Conservation (phyloP, 1,140 invertebrate genomes). For the Zaprionus camerounensis region DNA sequence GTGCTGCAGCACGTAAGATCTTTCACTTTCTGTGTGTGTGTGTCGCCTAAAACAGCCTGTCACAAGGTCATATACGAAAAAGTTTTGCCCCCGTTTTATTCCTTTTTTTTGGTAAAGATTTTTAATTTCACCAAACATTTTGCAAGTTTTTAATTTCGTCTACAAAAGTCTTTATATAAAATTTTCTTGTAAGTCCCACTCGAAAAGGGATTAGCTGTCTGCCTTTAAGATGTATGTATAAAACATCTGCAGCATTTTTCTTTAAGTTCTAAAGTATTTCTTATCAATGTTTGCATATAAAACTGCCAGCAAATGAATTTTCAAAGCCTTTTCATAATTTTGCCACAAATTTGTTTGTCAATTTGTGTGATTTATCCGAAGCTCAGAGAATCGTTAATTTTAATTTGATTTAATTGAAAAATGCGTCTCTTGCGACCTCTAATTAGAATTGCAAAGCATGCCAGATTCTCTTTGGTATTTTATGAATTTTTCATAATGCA, state of each 20-base stretch:
- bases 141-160: constrained; percentile 47
- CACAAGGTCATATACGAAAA: constrained; percentile 53
- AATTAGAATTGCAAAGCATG: constrained; percentile 21
- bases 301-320: too few relatives aligned
- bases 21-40: constrained; percentile 18
- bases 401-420: constrained; percentile 41
- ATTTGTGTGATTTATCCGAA: neutral
- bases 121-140: constrained; percentile 68
- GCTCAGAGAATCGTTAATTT: constrained; percentile 19
- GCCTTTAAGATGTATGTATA: neutral
- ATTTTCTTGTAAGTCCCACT: neutral
- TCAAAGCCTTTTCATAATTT: neutral
- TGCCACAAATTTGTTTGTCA: neutral
- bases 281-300: too few relatives aligned
- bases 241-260: too few relatives aligned
- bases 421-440: constrained; percentile 17
- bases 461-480: constrained; percentile 31
- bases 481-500: constrained; percentile 82
- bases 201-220: neutral
- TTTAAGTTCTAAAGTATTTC: too few relatives aligned
- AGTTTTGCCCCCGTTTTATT: constrained; percentile 41
- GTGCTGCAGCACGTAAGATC: constrained; percentile 61
- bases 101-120: constrained; percentile 26
- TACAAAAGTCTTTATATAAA: neutral
- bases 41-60: constrained; percentile 23